Percentiles rank a stretch among this genome's conserved stretches.
Conservation (phyloP, 2,113 vertebrate genomes). For the Crotophaga sulcirostris region DNA sequence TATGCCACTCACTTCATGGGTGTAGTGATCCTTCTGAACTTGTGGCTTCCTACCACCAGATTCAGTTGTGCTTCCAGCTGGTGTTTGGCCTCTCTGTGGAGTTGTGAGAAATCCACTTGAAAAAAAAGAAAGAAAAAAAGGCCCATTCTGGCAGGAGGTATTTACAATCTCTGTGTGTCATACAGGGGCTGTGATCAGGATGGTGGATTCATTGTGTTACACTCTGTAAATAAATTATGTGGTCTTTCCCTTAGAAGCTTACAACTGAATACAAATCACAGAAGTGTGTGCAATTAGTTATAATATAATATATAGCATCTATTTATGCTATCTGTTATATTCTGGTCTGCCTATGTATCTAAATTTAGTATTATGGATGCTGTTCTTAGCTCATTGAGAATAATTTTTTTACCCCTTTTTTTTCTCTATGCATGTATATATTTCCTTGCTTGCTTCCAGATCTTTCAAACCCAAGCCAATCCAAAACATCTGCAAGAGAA, state of each 20-base stretch:
- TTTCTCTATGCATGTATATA: neutral
- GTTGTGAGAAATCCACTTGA: neutral
- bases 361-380: neutral
- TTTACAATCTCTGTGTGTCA: neutral
- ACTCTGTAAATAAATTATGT: neutral
- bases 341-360: neutral
- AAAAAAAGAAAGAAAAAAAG: neutral
- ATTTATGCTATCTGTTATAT: neutral
- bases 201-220: accelerated
- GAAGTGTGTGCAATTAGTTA: neutral
- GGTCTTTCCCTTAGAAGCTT: neutral
- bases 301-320: neutral
- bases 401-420: neutral
- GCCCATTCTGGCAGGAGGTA: neutral
- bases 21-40: neutral
- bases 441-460: neutral
- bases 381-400: neutral
- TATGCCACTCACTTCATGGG: neutral
- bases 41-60: neutral
- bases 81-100: neutral
- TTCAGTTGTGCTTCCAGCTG: neutral
- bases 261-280: neutral
- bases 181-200: neutral
- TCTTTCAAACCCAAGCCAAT: neutral
- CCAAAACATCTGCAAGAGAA: neutral